phyloP scores from a whole-genome alignment of 2,113 vertebrate species.

The Anoura caudifer region DNA sequence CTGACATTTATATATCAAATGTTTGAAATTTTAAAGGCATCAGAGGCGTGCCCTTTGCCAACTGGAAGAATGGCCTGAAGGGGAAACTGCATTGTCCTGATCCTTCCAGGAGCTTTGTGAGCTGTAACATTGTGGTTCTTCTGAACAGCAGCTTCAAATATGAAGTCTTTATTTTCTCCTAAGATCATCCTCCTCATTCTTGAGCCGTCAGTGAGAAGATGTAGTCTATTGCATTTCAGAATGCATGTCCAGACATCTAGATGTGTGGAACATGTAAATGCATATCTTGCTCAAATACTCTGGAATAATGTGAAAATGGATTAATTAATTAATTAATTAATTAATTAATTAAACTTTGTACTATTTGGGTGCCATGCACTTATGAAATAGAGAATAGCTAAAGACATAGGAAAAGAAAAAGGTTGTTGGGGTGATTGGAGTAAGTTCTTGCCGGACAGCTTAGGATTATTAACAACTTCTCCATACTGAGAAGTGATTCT shows the following conservation, averaged over 20 bases:
- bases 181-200: neutral
- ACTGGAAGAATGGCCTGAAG: neutral
- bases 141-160: neutral
- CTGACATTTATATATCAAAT: neutral
- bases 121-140: neutral
- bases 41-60: neutral
- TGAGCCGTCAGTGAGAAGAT: neutral
- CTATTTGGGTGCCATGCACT: neutral
- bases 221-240: neutral
- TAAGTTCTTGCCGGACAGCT: neutral
- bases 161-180: neutral
- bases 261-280: neutral
- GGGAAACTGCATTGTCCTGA: neutral
- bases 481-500: neutral
- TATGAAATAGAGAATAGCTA: neutral
- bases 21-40: neutral
- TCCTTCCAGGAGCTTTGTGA: neutral
- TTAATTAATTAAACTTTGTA: too few species aligned
- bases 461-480: neutral
- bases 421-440: neutral
- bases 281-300: neutral
- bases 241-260: neutral
- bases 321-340: too few species aligned
- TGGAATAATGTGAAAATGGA: neutral
- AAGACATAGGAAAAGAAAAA: neutral